Base-by-base conservation (phyloP, 2,888 invertebrate species). In the Lochmaea crataegi region DNA sequence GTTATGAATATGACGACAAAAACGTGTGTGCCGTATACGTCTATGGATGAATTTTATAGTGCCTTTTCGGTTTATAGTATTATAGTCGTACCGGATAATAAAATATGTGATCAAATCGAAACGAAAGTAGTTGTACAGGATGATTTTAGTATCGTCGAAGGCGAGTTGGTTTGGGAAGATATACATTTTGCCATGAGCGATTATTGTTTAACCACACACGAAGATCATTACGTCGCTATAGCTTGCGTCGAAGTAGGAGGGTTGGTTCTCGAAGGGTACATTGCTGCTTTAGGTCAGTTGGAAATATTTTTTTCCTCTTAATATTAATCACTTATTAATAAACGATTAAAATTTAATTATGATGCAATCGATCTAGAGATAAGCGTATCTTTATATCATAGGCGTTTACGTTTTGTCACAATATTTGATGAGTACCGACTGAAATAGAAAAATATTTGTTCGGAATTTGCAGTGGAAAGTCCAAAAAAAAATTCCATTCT, bases 61-160 rank as follows among this genome's bases (percentile, higher is more conserved):
- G 72, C 75, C 56, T 71, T 74, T 18, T 45, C 53, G 11, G 41
- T 64, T 10, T 73, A 71, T 42, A 65, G 78, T 61, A 80, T 81
- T 56, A 76, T 81, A n/a, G 64, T 73, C 12, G 79, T 80, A 1
- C 79, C 79, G 7, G 73, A 77, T 3, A 79, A 76, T 61, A 53
- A 67, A 18, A 69, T 81, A 67, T 81, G 81, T 60, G 42, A 65
- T 1, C 76, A 79, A 16, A 68, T 73, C 14, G 9, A 76, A 32
- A 32, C 66, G 6, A 75, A 67, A 57, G 71, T 81, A 7, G 71
- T 71, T 10, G n/a, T 80, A 26, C 69, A 72, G 9, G n/a, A 42
- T 41, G 63, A 72, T 32, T 71, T 75, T 57, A 16, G 61, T 48
- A 26, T 78, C 38, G 18, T 74, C 0, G 66, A 68, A 4, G 79